Evolutionary conservation across 2,888 invertebrate genomes (phyloP), one percentile per base, ranked within the genome.

Genomic region (Polyploca ridens): DNA sequence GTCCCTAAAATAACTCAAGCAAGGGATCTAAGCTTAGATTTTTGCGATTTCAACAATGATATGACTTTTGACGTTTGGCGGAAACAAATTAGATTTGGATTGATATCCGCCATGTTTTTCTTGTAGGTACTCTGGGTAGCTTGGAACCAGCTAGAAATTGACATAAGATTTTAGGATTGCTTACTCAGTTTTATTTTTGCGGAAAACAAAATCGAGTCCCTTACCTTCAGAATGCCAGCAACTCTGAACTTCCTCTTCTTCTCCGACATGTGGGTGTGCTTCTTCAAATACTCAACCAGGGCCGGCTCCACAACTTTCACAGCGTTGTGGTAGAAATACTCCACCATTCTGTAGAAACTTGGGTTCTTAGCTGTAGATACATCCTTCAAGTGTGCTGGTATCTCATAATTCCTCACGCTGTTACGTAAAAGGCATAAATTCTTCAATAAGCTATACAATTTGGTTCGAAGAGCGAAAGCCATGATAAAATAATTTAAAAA

Each of bases 281-380:
- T 95, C 74, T 81, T 90, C 64, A 87, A 87, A 62, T 95, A 89
- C 1, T 95, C 95, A 0, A 92, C 76, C 3, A 96, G 86, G 27
- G 95, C 86, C 0, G 95, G 94, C 76, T 96, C 95, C 44, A 88
- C 87, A 0, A 93, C 84, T 3, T 79, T 79, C 58, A 95, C 93
- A 1, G 96, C 96, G 67, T 93, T 91, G 81, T 96, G 96, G 82
- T 96, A 96, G 86, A 95, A 96, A 79, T 95, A 95, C 76, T 96
- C 96, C 35, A 97, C 96, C 96, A 96, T 96, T 66, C 92, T 86
- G 76, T 87, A 95, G 79, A 96, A 96, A 46, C 91, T 92, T 0
- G 96, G 96, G 74, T 96, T 80, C 0, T 84, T 79, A 0, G 88
- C 88, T 0, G 78, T 78, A 0, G 75, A 85, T 0, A 95, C 78